Base-by-base conservation (phyloP, 2,888 invertebrate genomes). In the Pegoplata infirma region DNA sequence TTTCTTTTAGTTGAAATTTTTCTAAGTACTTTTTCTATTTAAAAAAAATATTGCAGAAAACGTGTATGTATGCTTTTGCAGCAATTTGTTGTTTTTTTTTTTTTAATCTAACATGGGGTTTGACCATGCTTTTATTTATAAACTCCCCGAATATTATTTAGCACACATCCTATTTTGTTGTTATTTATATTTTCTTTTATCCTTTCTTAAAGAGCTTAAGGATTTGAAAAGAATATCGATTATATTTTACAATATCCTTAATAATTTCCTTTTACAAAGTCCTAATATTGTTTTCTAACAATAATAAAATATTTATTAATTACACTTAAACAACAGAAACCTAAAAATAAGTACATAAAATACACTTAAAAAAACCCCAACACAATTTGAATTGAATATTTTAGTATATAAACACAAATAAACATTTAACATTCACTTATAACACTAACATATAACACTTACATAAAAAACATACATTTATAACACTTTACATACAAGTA, bases 401-500 rank as follows among this genome's bases (percentile, higher is more conserved):
- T 40, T 49, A 16, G n/a, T 21, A 21, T 21, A 23, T 51, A 23
- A 12, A 17, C 47, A 47, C 19, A 47, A n/a, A n/a, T n/a, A n/a
- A n/a, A 32, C 23, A 23, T 5, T 23, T 23, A 23, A 23, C 49
- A 49, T 17, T 7, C 7, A 47, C n/a, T 12, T 36, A 25, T 25
- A 25, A 25, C 25, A 25, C 25, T n/a, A n/a, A n/a, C n/a, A n/a
- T n/a, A n/a, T n/a, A n/a, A n/a, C n/a, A 25, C 25, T 5, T 25
- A 25, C 25, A 5, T 25, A 25, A 25, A 6, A 25, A 3, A 55
- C 63, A 47, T 49, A 55, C 63, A 67, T 49, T 17, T 55, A 51
- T 21, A 12, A 61, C 23, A 63, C 55, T 23, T 51, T n/a, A 64
- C 17, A 63, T 44, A n/a, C n/a, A n/a, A n/a, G n/a, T n/a, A n/a